Evolutionary conservation across 92 coral and sea anemone genomes (phyloP).

Genomic region (Hydrozoanthus gracilis): DNA sequence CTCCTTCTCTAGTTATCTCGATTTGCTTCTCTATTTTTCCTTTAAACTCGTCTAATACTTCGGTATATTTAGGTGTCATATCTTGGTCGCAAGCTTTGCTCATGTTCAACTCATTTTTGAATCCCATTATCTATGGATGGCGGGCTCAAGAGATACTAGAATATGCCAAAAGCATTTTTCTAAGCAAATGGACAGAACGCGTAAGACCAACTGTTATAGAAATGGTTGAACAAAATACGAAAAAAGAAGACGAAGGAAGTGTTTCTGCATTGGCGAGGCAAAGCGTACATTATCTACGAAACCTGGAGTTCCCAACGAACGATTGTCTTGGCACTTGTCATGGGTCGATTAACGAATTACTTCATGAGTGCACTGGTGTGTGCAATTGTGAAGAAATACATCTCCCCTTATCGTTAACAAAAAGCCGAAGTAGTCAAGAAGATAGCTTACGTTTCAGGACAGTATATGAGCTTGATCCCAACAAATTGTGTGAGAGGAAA

Average conservation of each 20-base stretch:
- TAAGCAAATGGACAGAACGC: neutral
- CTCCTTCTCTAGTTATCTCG: neutral
- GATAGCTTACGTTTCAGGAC: neutral
- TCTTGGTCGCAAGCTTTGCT: neutral
- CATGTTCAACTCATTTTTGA: neutral
- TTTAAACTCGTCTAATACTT: neutral
- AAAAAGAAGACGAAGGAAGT: neutral
- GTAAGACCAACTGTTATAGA: neutral
- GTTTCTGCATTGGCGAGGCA: neutral
- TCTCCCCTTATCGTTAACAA: neutral
- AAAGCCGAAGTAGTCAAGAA: neutral
- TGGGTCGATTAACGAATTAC: neutral
- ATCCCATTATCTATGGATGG: neutral
- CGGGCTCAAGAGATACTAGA: neutral
- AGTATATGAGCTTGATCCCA: neutral
- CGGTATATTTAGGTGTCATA: neutral
- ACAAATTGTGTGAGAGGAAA: neutral
- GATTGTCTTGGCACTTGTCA: too few relatives aligned
- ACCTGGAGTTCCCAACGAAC: too few relatives aligned
- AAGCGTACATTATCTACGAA: neutral
- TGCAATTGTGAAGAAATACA: too few relatives aligned
- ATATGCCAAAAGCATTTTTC: neutral
- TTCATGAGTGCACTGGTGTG: neutral
- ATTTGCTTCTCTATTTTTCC: neutral
- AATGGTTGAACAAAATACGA: neutral